Conservation (phyloP, 1,140 invertebrate genomes). For the Sarcophaga peregrina region DNA sequence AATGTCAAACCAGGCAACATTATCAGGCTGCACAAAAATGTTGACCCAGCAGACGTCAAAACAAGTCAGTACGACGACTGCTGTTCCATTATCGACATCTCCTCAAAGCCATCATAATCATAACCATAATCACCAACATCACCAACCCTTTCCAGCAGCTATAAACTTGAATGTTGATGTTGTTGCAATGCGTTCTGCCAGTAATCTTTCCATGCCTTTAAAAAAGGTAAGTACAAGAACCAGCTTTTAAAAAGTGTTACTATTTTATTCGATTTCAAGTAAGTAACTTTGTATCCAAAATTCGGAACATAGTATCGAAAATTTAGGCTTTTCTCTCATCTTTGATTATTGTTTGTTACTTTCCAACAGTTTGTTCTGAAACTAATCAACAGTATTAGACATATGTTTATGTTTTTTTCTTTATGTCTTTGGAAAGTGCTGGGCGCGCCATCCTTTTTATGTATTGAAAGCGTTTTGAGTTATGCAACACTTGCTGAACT, state of each 20-base stretch:
- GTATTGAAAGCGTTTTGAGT: no score
- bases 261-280: no score
- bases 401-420: no score
- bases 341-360: no score
- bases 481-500: no score
- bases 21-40: slow-evolving; percentile 23
- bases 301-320: no score
- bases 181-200: slow-evolving; percentile 45
- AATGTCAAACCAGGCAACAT: slow-evolving; percentile 29
- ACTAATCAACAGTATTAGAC: no score
- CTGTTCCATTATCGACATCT: slow-evolving; percentile 2
- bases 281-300: no score
- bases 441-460: no score
- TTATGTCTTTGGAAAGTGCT: no score
- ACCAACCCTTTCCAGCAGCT: slow-evolving; percentile 39
- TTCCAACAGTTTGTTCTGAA: no score
- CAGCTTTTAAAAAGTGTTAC: background rate
- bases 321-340: no score
- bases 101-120: background rate
- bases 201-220: slow-evolving; percentile 44
- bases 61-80: slow-evolving; percentile 22
- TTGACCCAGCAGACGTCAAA: slow-evolving; percentile 17
- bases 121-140: slow-evolving; percentile 41
- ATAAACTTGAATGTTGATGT: slow-evolving; percentile 49
- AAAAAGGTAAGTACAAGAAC: slow-evolving; percentile 48